A percentile compares a stretch with the other conserved stretches of the same genome.
Evolutionary conservation across 2,888 invertebrate species (phyloP).

Genomic region (Spisula subtruncata): DNA sequence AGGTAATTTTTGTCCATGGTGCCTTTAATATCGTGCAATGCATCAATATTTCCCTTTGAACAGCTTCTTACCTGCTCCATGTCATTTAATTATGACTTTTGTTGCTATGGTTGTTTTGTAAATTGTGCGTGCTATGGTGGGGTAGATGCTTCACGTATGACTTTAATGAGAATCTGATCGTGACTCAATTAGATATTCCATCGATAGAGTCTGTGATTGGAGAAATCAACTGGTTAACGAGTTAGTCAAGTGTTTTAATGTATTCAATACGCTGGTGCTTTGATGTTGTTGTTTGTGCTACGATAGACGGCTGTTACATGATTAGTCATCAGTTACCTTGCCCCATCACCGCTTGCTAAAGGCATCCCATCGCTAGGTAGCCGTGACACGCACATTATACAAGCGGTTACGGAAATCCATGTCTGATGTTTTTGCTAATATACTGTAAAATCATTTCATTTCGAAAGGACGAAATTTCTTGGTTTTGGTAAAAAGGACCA

Average conservation of each 20-base stretch:
- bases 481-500: too few relatives aligned
- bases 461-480: too few relatives aligned
- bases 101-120: neutral
- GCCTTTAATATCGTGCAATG: neutral
- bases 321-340: neutral
- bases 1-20: neutral
- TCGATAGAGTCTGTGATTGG: conserved; percentile 4
- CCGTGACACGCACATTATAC: neutral
- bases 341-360: neutral
- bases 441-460: too few relatives aligned
- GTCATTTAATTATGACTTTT: conserved; percentile 15
- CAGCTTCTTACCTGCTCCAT: neutral
- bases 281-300: neutral
- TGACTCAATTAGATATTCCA: conserved; percentile 14
- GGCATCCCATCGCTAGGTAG: too few relatives aligned
- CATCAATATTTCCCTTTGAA: conserved; percentile 14
- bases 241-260: neutral
- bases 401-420: neutral
- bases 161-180: neutral
- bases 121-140: neutral
- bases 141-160: neutral
- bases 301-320: neutral
- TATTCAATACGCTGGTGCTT: neutral
- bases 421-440: neutral
- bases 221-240: conserved; percentile 6